Percentiles rank a stretch among this genome's conserved stretches.
These are phyloP conservation scores for Ammodytes marinus DNA, from an alignment of 2,113 vertebrate genomes.

Conservation along the genomic window DNA sequence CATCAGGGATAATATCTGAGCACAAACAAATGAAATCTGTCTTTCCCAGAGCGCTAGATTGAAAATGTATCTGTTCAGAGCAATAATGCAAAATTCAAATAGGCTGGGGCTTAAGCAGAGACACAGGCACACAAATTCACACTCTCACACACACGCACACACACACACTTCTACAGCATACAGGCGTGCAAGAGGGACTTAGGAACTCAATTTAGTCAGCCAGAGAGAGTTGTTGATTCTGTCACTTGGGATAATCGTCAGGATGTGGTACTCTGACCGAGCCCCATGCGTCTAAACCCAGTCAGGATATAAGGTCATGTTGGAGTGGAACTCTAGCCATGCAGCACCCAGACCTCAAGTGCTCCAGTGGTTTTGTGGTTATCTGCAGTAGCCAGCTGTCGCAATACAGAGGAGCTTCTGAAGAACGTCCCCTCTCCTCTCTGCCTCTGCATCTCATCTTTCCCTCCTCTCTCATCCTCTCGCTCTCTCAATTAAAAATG, in stretches of 20 bases:
- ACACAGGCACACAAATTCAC: neutral
- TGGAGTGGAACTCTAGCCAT: slow-evolving; percentile 81
- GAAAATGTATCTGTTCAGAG: slow-evolving; percentile 73
- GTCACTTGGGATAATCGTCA: slow-evolving; percentile 82
- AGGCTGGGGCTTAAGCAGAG: slow-evolving; percentile 26
- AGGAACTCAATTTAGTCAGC: slow-evolving; percentile 78
- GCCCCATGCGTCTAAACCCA: slow-evolving; percentile 70
- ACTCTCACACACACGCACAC: neutral
- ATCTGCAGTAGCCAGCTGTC: slow-evolving; percentile 82
- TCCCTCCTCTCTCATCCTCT: slow-evolving; percentile 19
- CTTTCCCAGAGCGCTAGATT: slow-evolving; percentile 61
- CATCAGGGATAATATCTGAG: slow-evolving; percentile 69
- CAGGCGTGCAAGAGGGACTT: slow-evolving; percentile 56
- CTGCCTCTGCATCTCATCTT: slow-evolving; percentile 64
- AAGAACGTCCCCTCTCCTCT: slow-evolving; percentile 72
- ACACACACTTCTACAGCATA: slow-evolving; percentile 17
- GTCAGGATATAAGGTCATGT: slow-evolving; percentile 84
- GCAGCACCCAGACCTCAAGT: slow-evolving; percentile 82
- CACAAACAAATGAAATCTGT: slow-evolving; percentile 72
- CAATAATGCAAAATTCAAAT: slow-evolving; percentile 70
- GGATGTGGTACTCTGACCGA: slow-evolving; percentile 78
- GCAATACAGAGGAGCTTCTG: slow-evolving; percentile 73
- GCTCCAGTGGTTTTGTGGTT: slow-evolving; percentile 83
- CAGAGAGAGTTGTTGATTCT: slow-evolving; percentile 78
- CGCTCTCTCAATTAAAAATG: slow-evolving; percentile 40